phyloP scores from a whole-genome alignment of 2,888 invertebrate genomes.

The Tachystola acroxantha region DNA sequence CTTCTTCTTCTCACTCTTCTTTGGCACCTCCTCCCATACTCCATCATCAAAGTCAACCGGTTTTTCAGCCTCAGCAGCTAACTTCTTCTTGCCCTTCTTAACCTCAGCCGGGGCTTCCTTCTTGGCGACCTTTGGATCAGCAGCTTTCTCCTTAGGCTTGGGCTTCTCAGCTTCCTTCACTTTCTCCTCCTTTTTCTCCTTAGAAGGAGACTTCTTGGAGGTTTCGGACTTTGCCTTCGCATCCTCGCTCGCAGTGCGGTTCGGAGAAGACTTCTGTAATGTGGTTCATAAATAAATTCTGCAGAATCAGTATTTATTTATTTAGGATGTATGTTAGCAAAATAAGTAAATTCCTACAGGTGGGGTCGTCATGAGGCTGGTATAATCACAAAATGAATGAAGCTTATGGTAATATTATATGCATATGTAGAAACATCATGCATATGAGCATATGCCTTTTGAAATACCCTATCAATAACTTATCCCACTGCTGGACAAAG shows the following conservation, averaged over 20 bases:
- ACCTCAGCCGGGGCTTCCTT: constrained; percentile 60
- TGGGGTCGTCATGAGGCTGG: no score
- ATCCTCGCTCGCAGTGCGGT: constrained; percentile 78
- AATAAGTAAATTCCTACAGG: no score
- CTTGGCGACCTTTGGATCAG: constrained; percentile 50
- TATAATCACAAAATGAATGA: no score
- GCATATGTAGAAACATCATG: no score
- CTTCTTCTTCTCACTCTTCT: constrained; percentile 85
- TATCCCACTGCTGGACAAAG: no score
- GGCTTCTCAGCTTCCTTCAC: constrained; percentile 67
- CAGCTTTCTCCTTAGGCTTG: constrained; percentile 60
- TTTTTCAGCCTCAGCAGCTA: constrained; percentile 77
- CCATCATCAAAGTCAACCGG: constrained; percentile 86
- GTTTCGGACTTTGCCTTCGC: constrained; percentile 78
- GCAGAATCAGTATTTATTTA: no score
- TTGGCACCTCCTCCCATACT: constrained; percentile 85
- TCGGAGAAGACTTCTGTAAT: constrained; percentile 79
- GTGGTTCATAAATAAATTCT: constrained; percentile 12
- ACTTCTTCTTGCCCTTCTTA: constrained; percentile 81
- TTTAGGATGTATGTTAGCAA: no score
- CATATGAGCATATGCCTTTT: no score
- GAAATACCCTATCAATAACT: no score
- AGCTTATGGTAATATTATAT: no score
- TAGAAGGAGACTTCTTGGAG: constrained; percentile 76
- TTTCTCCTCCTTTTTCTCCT: constrained; percentile 78